phyloP scores from a whole-genome alignment of 2,113 vertebrate genomes.

The Psittacus erithacus region DNA sequence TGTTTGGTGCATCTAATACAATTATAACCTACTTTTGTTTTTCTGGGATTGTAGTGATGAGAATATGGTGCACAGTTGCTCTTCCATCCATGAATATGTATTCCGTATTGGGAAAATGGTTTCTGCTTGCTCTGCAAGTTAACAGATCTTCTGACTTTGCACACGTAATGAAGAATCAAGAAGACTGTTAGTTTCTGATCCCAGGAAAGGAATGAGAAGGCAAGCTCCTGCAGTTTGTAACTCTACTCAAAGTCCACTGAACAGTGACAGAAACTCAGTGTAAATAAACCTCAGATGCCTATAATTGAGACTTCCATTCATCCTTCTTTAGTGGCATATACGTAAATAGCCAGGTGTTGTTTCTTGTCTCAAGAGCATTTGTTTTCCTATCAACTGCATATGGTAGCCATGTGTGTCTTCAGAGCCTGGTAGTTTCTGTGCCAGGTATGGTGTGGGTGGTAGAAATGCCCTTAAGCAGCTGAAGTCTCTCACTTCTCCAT shows the following conservation, averaged over 20 bases:
- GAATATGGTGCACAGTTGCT: background rate
- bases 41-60: background rate
- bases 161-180: background rate
- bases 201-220: background rate
- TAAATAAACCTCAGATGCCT: background rate
- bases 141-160: background rate
- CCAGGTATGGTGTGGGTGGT: background rate
- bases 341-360: background rate
- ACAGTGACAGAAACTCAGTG: rapidly evolving
- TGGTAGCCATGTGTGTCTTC: background rate
- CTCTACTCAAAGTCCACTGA: background rate
- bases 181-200: background rate
- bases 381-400: background rate
- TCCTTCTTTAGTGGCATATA: background rate
- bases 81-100: background rate
- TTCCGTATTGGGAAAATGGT: rapidly evolving
- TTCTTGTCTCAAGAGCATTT: background rate
- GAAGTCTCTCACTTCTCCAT: background rate
- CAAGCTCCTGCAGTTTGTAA: background rate
- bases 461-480: background rate
- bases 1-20: background rate
- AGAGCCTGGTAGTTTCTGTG: background rate
- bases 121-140: background rate
- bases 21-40: background rate
- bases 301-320: background rate